A percentile compares a stretch with the other conserved stretches of the same genome.
phyloP scores from a whole-genome alignment of 2,888 invertebrate species.

The Calliopum simillimum region DNA sequence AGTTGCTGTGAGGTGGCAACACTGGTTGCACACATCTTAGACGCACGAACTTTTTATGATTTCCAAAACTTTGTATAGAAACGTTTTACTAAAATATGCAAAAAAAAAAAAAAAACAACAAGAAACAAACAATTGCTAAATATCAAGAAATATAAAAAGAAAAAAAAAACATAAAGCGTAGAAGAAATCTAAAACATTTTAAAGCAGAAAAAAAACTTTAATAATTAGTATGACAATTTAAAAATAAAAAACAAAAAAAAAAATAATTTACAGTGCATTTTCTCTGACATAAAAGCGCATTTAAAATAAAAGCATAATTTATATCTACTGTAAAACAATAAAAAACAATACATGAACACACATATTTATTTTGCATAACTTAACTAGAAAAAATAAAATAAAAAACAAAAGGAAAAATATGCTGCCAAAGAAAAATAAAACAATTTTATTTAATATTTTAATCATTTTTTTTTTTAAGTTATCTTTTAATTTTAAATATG shows the following conservation, averaged over 20 bases:
- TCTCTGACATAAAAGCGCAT: constrained; percentile 9
- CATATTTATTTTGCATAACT: constrained; percentile 40
- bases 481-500: background rate
- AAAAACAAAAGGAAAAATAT: constrained; percentile 26
- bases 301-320: constrained; percentile 9
- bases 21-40: background rate
- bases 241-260: constrained; percentile 3
- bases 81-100: background rate
- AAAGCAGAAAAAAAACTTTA: background rate
- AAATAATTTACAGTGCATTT: background rate
- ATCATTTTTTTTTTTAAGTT: background rate
- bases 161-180: constrained; percentile 23
- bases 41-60: background rate
- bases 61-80: constrained; percentile 29
- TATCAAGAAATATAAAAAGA: constrained; percentile 6
- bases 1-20: constrained; percentile 8
- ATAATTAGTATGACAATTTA: background rate
- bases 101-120: constrained; percentile 16
- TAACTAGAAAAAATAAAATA: constrained; percentile 28
- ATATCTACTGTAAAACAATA: constrained; percentile 13
- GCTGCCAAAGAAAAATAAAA: constrained; percentile 36
- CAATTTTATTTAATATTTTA: constrained; percentile 36
- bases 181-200: constrained; percentile 28
- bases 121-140: constrained; percentile 1
- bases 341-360: constrained; percentile 32